These are phyloP conservation scores for Digitonthophagus gazella DNA, from an alignment of 2,888 invertebrate genomes.

Conservation along the genomic window DNA sequence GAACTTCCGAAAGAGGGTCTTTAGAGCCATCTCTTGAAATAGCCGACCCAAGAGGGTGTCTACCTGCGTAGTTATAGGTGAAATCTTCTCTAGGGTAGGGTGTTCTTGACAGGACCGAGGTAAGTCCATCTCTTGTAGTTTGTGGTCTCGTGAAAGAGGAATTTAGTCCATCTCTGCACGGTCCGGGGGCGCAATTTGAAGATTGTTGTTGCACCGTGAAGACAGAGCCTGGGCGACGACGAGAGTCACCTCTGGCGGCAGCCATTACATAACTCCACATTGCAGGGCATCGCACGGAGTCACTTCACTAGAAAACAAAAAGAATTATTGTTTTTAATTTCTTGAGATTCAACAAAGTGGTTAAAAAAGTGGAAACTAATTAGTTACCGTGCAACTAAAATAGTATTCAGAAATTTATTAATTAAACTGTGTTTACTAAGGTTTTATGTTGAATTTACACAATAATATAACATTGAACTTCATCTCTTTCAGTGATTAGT, in stretches of 20 bases:
- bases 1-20: slow-evolving; percentile 48
- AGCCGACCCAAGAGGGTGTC: slow-evolving; percentile 27
- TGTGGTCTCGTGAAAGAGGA: slow-evolving; percentile 36
- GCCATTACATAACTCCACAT: slow-evolving; percentile 77
- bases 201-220: slow-evolving; percentile 43
- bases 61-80: slow-evolving; percentile 26
- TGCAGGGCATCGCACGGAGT: slow-evolving; percentile 46
- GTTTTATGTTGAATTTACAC: no score
- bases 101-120: slow-evolving; percentile 31
- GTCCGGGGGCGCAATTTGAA: slow-evolving; percentile 43
- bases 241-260: slow-evolving; percentile 65
- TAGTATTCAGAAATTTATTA: no score
- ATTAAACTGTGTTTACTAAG: no score
- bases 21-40: slow-evolving; percentile 47
- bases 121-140: slow-evolving; percentile 30
- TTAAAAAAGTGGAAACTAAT: neutral
- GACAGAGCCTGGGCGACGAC: slow-evolving; percentile 47
- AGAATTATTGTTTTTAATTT: no score
- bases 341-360: no score
- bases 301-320: slow-evolving; percentile 18
- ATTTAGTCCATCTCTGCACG: slow-evolving; percentile 41
- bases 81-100: slow-evolving; percentile 31
- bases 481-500: no score
- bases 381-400: no score
- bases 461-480: no score